Conservation (phyloP, 2,797 vertebrate genomes). For the Rhadinocentrus ornatus region DNA sequence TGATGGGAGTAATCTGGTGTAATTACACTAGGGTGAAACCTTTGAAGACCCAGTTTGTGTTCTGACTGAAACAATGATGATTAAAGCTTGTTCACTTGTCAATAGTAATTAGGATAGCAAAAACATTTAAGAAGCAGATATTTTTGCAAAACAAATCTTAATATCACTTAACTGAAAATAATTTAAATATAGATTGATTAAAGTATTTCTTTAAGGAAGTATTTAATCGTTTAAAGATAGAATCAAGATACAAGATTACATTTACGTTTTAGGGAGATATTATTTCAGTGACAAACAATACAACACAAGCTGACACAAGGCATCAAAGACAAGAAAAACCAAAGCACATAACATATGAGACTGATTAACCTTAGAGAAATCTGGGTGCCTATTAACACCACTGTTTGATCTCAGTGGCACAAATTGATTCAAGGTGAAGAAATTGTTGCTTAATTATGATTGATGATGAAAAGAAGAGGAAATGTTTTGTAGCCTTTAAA, state of each 20-base stretch:
- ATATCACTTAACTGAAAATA: neutral
- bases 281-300: constrained; percentile 50
- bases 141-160: constrained; percentile 42
- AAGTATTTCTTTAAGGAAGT: neutral
- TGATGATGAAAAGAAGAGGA: constrained; percentile 86
- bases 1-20: constrained; percentile 75
- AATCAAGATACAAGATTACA: constrained; percentile 21
- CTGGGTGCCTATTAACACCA: constrained; percentile 80
- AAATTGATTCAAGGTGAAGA: constrained; percentile 99
- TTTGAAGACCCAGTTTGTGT: constrained; percentile 85
- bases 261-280: constrained; percentile 50
- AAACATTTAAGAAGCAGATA: constrained; percentile 83
- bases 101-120: constrained; percentile 81
- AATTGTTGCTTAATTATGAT: constrained; percentile 93
- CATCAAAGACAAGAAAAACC: constrained; percentile 66
- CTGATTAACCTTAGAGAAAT: constrained; percentile 85
- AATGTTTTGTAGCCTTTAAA: constrained; percentile 84
- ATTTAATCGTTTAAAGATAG: constrained; percentile 1
- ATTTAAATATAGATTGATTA: neutral
- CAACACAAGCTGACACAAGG: constrained; percentile 39
- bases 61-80: constrained; percentile 79
- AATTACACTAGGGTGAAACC: constrained; percentile 83
- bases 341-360: constrained; percentile 86
- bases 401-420: constrained; percentile 93
- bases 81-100: constrained; percentile 85